Evolutionary conservation across 2,888 invertebrate species (phyloP), one percentile per base, ranked within the genome.

Genomic region (Metellina segmentata): DNA sequence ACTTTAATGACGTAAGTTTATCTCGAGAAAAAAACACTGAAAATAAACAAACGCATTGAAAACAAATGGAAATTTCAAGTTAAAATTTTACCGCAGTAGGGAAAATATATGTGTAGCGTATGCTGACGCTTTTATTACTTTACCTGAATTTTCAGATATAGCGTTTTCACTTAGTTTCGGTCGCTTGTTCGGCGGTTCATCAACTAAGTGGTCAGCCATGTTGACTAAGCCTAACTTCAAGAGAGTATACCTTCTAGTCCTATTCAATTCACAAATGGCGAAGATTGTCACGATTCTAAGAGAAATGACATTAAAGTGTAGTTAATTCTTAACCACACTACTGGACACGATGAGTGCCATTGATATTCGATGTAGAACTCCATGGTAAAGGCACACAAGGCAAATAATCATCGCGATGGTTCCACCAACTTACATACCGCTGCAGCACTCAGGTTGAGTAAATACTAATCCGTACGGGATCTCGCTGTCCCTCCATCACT

Each of bases 111-210:
- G 53, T 52, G 16, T 8, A 61, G 85, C 4, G 75, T 51, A 53
- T 20, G 0, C 74, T 74, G 52, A 61, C 49, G 52, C 77, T 78
- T n/a, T 6, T n/a, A 19, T n/a, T 86, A 88, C 81, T 51, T 93
- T 94, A 93, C 94, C 94, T 85, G 94, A 81, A 85, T 85, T 91
- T 83, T 93, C 93, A 19, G 93, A 93, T 89, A 92, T 72, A 19
- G 93, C 78, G 52, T 90, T 88, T 53, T 93, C 92, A 51, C 88
- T 77, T 71, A 94, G 94, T 94, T 95, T 95, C 93, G 94, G 94
- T 93, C 95, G 94, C 94, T 95, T 95, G 89, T 94, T 94, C 93
- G 95, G 94, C 93, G 94, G 94, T 93, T 94, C 95, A 93, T 94
- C 95, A 91, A 94, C 94, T 93, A 94, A 94, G 93, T 94, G 94